A percentile compares a stretch with the other conserved stretches of the same genome.
phyloP scores from a whole-genome alignment of 2,113 vertebrate genomes.

The Xyrauchen texanus region DNA sequence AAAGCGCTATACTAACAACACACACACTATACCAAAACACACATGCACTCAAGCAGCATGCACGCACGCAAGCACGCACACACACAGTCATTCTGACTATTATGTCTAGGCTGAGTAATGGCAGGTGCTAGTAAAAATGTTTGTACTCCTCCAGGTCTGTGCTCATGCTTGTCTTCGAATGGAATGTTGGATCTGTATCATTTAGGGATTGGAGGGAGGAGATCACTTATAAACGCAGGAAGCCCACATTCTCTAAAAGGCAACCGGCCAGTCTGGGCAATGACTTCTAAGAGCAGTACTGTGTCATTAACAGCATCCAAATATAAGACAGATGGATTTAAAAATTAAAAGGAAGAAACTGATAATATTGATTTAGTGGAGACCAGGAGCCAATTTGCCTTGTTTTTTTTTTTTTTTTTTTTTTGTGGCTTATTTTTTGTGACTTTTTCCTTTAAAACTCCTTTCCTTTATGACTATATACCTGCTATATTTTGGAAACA shows the following conservation, averaged over 20 bases:
- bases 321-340: neutral
- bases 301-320: constrained; percentile 9
- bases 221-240: constrained; percentile 5
- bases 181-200: constrained; percentile 5
- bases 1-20: too few species aligned
- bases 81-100: neutral
- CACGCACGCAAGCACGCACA: too few species aligned
- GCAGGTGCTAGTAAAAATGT: neutral
- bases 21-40: too few species aligned
- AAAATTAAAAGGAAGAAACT: neutral
- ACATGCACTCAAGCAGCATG: too few species aligned
- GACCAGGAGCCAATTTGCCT: too few species aligned
- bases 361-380: neutral
- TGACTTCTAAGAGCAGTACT: neutral
- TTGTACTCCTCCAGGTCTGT: constrained; percentile 1
- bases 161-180: neutral
- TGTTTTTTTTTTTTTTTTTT: too few species aligned
- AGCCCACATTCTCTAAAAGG: neutral
- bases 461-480: too few species aligned
- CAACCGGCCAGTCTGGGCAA: neutral
- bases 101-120: neutral
- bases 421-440: too few species aligned
- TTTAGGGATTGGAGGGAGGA: constrained; percentile 7
- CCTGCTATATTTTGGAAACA: too few species aligned
- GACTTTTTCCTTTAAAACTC: too few species aligned